Base-by-base conservation (phyloP, 1,140 invertebrate genomes). In the Conus betulinus region DNA sequence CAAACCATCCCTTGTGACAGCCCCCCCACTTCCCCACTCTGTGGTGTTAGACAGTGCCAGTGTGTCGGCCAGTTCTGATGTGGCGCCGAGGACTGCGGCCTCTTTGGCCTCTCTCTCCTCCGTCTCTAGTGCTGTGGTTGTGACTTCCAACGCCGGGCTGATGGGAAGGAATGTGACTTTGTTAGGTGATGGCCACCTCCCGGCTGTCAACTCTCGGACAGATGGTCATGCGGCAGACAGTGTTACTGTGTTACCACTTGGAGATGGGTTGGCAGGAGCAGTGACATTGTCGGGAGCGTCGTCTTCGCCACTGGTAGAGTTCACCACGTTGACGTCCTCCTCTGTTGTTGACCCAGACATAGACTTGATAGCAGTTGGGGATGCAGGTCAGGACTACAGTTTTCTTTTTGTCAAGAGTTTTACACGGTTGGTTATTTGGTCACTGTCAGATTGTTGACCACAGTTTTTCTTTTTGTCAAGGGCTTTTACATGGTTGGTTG, bases 291-390 rank as follows among this genome's bases (percentile, higher is more conserved):
- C 85, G 4, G 85, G 71, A 15, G 74, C 85, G 23, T 23, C 85
- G 51, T 6, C 53, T 8, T 5, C 39, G 0, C 8, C 51, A 17
- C 17, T 57, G 20, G 39, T 78, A 23, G 85, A 87, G 67, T 57
- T 87, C 7, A 17, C 74, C 1, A n/a, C 85, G 3, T 53, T 57
- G 27, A 23, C 84, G 5, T 20, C 79, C 8, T 81, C 79, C 13
- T 5, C 63, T 7, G 51, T 51, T 4, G 85, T 71, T 25, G 85
- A 87, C 5, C 63, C 53, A 20, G 85, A 87, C 10, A 53, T 87
- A n/a, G 53, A 79, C 52, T 78, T 87, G 51, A 79, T 87, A 76
- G 39, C 85, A 20, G 71, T 87, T 10, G 53, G 63, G 20, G 85
- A 87, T 25, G 67, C 85, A 87, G 85, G 85, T 87, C 13, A 39